Conservation (phyloP, 2,113 vertebrate species). For the Seriola quinqueradiata region DNA sequence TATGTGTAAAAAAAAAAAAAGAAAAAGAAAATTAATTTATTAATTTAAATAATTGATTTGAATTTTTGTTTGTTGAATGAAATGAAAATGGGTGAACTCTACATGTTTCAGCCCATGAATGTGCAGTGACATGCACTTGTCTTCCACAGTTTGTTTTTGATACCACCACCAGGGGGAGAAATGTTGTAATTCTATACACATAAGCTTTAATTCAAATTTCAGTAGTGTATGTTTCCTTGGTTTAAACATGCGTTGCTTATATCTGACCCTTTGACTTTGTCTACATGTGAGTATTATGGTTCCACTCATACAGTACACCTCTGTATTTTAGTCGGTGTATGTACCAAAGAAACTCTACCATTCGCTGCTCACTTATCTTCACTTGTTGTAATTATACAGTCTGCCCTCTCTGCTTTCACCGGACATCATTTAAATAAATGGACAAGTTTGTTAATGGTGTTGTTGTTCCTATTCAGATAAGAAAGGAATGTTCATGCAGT, state of each 20-base stretch:
- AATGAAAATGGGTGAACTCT: not conserved
- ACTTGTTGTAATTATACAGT: not conserved
- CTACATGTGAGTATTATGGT: not conserved
- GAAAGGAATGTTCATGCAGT: not conserved
- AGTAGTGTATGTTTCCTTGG: not conserved
- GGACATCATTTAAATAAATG: conserved; percentile 1
- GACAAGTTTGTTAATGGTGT: not conserved
- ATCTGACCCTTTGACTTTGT: not conserved
- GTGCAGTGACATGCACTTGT: not conserved
- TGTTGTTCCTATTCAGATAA: not conserved
- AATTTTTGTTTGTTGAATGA: not conserved
- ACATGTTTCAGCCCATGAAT: not conserved
- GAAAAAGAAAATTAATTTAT: too few species aligned
- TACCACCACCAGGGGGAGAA: not conserved
- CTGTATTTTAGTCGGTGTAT: not conserved
- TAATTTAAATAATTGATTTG: too few species aligned
- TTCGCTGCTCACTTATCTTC: not conserved
- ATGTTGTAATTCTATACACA: not conserved
- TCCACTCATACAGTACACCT: not conserved
- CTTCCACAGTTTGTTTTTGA: not conserved
- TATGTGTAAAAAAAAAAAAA: not conserved
- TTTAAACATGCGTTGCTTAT: not conserved
- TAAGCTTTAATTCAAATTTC: not conserved
- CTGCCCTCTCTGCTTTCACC: not conserved
- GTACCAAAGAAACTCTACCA: not conserved